Conservation (phyloP, 2,797 vertebrate species). For the Gymnothorax reevesii region DNA sequence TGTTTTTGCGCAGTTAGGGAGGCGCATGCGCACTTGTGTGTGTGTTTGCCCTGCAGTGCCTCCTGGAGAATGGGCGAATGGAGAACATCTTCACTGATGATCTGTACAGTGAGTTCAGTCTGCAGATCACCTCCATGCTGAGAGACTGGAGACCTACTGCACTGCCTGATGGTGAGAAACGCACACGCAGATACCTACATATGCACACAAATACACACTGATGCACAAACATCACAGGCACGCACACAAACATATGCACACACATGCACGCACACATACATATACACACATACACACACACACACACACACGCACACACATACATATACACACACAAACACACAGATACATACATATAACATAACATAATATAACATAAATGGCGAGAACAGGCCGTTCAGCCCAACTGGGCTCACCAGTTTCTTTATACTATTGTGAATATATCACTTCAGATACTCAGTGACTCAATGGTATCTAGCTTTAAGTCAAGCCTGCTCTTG, state of each 20-base stretch:
- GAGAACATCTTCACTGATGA: constrained; percentile 98
- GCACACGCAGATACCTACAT: background rate
- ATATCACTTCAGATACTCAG: no score
- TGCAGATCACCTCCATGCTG: constrained; percentile 86
- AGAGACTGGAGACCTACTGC: constrained; percentile 86
- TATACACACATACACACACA: background rate
- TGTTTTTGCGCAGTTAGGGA: no score
- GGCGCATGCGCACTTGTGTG: no score
- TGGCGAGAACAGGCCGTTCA: no score
- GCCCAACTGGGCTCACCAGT: no score
- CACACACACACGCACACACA: background rate
- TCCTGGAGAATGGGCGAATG: constrained; percentile 95
- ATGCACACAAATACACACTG: background rate
- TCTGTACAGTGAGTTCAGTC: constrained; percentile 91
- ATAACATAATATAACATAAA: no score
- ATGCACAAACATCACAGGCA: constrained; percentile 4
- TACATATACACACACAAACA: background rate
- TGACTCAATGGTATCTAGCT: no score
- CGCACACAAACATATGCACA: background rate
- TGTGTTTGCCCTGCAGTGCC: constrained; percentile 70
- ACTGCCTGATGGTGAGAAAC: constrained; percentile 85
- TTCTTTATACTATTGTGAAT: no score
- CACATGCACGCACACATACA: background rate
- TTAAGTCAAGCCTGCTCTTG: no score
- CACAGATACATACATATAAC: background rate